These are phyloP conservation scores for Bombus turneri DNA, from an alignment of 1,140 invertebrate species.

Conservation along the genomic window DNA sequence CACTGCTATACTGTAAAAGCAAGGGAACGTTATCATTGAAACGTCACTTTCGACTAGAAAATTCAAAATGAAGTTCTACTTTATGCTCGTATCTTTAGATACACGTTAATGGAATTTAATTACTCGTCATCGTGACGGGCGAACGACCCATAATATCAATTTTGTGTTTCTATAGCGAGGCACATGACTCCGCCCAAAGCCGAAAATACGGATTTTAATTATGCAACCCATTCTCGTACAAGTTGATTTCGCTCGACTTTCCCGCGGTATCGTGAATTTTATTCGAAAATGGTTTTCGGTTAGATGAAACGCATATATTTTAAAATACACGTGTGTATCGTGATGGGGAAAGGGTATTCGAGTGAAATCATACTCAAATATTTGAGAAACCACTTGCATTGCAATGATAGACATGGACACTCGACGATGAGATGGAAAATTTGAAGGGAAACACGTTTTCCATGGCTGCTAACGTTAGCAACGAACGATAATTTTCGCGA, in stretches of 20 bases:
- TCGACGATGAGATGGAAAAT: not conserved
- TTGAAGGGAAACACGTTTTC: too few species aligned
- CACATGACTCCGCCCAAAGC: not conserved
- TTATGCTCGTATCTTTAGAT: not conserved
- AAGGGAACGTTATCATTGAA: not conserved
- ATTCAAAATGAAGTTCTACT: not conserved
- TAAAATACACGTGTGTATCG: not conserved
- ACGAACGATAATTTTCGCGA: not conserved
- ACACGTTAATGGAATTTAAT: not conserved
- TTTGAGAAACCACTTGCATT: not conserved
- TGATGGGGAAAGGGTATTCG: not conserved
- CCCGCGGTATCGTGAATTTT: not conserved
- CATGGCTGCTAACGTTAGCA: too few species aligned
- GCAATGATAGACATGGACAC: not conserved
- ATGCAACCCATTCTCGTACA: not conserved
- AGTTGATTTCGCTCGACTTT: not conserved
- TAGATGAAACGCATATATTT: not conserved
- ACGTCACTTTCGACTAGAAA: not conserved
- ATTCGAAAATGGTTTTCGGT: not conserved
- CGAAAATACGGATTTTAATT: not conserved
- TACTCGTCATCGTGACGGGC: not conserved
- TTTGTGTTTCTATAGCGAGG: not conserved
- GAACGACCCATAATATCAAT: not conserved
- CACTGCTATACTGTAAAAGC: too few species aligned
- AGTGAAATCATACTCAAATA: not conserved